A percentile compares a stretch with the other conserved stretches of the same genome.
Conservation (phyloP, 2,113 vertebrate species). For the Gasterosteus aculeatus region DNA sequence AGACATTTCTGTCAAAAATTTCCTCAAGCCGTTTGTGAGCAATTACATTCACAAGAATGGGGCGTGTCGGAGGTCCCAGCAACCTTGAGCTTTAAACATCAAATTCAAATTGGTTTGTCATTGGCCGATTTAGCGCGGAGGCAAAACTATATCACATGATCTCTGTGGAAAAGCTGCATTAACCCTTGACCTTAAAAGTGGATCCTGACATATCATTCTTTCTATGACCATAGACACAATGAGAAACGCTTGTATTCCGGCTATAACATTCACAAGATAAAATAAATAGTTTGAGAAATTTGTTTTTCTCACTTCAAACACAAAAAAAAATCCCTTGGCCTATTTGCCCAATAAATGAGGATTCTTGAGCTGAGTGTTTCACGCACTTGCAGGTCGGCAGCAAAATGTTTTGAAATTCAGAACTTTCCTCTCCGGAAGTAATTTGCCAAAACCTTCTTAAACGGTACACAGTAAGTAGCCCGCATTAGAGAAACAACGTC, state of each 20-base stretch:
- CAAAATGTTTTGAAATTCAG: not conserved
- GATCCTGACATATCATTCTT: not conserved
- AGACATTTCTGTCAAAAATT: no score
- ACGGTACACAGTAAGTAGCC: not conserved
- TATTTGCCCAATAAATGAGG: not conserved
- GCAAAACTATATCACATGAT: not conserved
- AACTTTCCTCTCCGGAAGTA: not conserved
- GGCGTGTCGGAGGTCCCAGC: no score
- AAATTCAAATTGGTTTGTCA: not conserved
- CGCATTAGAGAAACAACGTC: not conserved
- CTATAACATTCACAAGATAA: no score
- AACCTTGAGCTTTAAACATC: no score
- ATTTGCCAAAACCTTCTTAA: not conserved
- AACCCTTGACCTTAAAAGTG: not conserved
- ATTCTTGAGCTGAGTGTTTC: not conserved
- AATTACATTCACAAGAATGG: no score
- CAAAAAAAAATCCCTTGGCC: not conserved
- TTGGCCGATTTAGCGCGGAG: not conserved
- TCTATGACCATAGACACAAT: not conserved
- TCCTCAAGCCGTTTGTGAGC: no score
- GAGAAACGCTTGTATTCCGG: not conserved
- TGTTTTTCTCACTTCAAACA: not conserved
- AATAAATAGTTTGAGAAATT: not conserved
- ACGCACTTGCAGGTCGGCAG: not conserved
- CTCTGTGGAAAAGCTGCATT: not conserved